Conservation (phyloP, 2,888 invertebrate species). For the Mesorhabditis spiculigera region DNA sequence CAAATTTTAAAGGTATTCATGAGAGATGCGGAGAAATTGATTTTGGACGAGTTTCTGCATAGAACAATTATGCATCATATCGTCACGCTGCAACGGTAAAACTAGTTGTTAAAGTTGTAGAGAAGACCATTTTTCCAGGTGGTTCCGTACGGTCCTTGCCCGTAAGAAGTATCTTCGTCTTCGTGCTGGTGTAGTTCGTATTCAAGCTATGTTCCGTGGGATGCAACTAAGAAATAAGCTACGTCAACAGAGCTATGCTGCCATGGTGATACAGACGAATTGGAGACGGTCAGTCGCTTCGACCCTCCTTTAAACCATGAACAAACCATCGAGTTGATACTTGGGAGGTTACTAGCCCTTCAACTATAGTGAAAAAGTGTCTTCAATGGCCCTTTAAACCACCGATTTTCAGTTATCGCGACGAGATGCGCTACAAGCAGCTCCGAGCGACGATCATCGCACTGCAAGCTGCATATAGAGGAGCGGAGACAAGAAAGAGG, state of each 20-base stretch:
- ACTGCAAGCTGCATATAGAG: slow-evolving; percentile 69
- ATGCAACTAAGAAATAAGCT: slow-evolving; percentile 66
- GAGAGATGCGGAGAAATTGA: slow-evolving; percentile 86
- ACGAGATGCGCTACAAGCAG: slow-evolving; percentile 70
- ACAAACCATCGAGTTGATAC: slow-evolving; percentile 52
- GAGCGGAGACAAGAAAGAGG: slow-evolving; percentile 29
- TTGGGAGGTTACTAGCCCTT: not conserved
- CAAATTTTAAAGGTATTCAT: slow-evolving; percentile 70
- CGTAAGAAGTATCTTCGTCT: slow-evolving; percentile 75
- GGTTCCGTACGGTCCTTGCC: slow-evolving; percentile 80
- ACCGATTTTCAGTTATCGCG: slow-evolving; percentile 15
- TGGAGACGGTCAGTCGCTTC: slow-evolving; percentile 71
- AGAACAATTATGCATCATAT: slow-evolving; percentile 90
- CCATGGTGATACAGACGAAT: slow-evolving; percentile 73
- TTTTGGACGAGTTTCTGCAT: slow-evolving; percentile 84
- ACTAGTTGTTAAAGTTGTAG: too few relatives aligned
- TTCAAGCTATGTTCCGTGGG: slow-evolving; percentile 74
- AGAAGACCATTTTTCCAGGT: too few relatives aligned
- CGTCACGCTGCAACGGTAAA: slow-evolving; percentile 84
- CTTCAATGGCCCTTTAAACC: not conserved
- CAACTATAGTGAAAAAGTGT: not conserved
- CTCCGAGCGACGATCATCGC: slow-evolving; percentile 61
- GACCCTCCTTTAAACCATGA: not conserved
- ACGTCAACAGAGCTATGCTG: slow-evolving; percentile 60
- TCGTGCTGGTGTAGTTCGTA: slow-evolving; percentile 72